phyloP scores from a whole-genome alignment of 1,140 invertebrate genomes.

The Mylabris phalerata region DNA sequence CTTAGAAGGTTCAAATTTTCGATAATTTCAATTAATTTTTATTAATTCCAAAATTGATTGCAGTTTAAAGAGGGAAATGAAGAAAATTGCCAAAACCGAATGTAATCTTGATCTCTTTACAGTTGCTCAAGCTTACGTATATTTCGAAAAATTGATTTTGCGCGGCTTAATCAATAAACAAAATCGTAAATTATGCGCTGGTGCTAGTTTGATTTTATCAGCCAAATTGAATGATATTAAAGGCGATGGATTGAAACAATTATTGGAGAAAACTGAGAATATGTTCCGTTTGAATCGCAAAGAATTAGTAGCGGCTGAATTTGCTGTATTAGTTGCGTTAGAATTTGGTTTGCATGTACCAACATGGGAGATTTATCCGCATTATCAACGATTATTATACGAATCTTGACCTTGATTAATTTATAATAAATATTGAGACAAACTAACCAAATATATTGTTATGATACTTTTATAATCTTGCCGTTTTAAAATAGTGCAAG shows the following conservation, averaged over 20 bases:
- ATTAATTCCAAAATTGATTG: constrained; percentile 14
- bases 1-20: constrained; percentile 67
- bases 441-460: too few species aligned
- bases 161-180: constrained; percentile 90
- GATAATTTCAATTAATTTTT: neutral
- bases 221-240: constrained; percentile 97
- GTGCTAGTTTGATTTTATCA: constrained; percentile 86
- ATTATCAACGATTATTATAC: constrained; percentile 88
- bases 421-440: neutral
- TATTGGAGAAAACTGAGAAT: constrained; percentile 89
- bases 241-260: constrained; percentile 72
- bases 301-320: constrained; percentile 86
- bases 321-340: constrained; percentile 87
- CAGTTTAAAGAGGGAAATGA: constrained; percentile 92
- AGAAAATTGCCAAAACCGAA: constrained; percentile 85
- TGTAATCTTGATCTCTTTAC: constrained; percentile 81
- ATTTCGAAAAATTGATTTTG: constrained; percentile 94
- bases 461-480: too few species aligned
- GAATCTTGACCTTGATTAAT: constrained; percentile 59
- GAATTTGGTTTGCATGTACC: constrained; percentile 92
- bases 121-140: constrained; percentile 93
- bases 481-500: too few species aligned
- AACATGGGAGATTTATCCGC: constrained; percentile 85
- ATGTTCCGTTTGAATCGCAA: constrained; percentile 86
- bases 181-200: constrained; percentile 91